These are phyloP conservation scores for Channa striata DNA, from an alignment of 2,797 vertebrate species.

Conservation along the genomic window DNA sequence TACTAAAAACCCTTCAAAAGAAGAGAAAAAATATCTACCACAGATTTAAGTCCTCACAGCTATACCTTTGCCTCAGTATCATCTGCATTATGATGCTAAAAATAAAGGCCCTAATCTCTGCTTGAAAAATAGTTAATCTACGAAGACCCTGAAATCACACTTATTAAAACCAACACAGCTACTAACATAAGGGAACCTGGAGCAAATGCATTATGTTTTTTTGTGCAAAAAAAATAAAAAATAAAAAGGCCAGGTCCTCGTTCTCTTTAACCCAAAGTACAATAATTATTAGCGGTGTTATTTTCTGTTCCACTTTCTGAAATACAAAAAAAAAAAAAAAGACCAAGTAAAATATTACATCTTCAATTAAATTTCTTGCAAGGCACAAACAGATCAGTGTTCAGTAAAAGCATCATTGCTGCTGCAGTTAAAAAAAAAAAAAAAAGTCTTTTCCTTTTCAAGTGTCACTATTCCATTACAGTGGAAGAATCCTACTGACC, in stretches of 20 bases:
- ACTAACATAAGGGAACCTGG: slow-evolving; percentile 56
- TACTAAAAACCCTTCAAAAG: slow-evolving; percentile 50
- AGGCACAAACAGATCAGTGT: slow-evolving; percentile 49
- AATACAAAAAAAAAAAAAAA: slow-evolving; percentile 41
- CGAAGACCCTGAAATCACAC: slow-evolving; percentile 69
- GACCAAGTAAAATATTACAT: slow-evolving; percentile 9
- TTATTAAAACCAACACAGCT: slow-evolving; percentile 48
- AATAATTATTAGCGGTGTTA: slow-evolving; percentile 48
- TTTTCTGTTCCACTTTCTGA: slow-evolving; percentile 62
- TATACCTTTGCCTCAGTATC: slow-evolving; percentile 33
- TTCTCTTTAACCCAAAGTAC: slow-evolving; percentile 12
- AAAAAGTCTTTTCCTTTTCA: slow-evolving; percentile 38
- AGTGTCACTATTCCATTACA: slow-evolving; percentile 34
- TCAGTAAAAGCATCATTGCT: slow-evolving; percentile 55
- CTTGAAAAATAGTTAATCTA: slow-evolving; percentile 57
- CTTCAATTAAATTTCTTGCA: slow-evolving; percentile 35
- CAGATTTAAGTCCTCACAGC: slow-evolving; percentile 67
- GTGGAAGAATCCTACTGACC: slow-evolving; percentile 1
- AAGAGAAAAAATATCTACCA: slow-evolving; percentile 69
- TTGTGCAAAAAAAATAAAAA: slow-evolving; percentile 62
- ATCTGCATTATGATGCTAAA: slow-evolving; percentile 42
- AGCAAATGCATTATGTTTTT: slow-evolving; percentile 61
- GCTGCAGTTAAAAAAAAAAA: slow-evolving; percentile 50
- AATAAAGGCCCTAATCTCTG: slow-evolving; percentile 49
- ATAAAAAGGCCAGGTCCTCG: slow-evolving; percentile 26